These are phyloP conservation scores for Macrobrachium nipponense DNA, from an alignment of 1,140 invertebrate species.

Conservation along the genomic window DNA sequence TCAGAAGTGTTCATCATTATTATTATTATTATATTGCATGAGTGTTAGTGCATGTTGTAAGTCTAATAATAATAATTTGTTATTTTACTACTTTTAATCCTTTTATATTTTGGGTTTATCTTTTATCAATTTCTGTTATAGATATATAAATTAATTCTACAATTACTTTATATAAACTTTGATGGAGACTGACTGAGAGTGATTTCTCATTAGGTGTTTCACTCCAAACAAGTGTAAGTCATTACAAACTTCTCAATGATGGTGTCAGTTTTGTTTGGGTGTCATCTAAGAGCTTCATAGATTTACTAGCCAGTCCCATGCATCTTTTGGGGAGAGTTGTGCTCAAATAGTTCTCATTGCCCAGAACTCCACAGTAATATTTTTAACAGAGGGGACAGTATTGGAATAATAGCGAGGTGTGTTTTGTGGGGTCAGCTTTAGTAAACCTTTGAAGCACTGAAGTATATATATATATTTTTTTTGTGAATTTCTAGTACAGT, in stretches of 20 bases:
- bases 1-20: background rate
- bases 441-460: no score
- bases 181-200: constrained; percentile 11
- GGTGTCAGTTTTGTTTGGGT: constrained; percentile 37
- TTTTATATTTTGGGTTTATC: no score
- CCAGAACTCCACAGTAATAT: constrained; percentile 14
- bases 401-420: background rate
- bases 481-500: no score
- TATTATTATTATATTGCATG: background rate
- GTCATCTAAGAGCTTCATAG: background rate
- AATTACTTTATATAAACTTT: background rate
- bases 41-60: no score
- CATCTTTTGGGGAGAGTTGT: constrained; percentile 21
- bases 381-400: background rate
- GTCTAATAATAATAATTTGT: no score
- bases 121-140: background rate
- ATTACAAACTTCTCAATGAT: constrained; percentile 15
- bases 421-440: constrained; percentile 12
- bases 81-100: no score
- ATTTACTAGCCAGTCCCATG: constrained; percentile 18
- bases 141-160: background rate
- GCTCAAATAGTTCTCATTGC: constrained; percentile 30
- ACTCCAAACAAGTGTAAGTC: constrained; percentile 31
- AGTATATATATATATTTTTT: no score
- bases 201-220: background rate